Evolutionary conservation across 2,113 vertebrate species (phyloP).

Genomic region (Seriola aureovittata): DNA sequence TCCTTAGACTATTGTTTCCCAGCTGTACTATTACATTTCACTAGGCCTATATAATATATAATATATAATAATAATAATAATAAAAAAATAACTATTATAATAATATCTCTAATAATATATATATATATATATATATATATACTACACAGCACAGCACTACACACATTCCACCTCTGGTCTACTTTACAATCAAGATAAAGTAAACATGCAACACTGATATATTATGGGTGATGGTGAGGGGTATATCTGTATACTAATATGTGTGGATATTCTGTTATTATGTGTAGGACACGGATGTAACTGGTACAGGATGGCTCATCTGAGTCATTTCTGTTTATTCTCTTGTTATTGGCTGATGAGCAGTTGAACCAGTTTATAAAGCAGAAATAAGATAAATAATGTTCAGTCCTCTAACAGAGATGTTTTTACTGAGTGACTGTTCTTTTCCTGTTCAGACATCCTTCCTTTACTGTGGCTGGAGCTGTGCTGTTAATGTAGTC

Average conservation of each 20-base stretch:
- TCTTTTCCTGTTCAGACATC: background rate
- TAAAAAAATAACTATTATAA: no score
- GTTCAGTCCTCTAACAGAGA: background rate
- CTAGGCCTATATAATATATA: no score
- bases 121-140: no score
- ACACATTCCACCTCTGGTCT: background rate
- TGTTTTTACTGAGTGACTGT: conserved; percentile 2
- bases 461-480: background rate
- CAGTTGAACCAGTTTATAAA: background rate
- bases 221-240: background rate
- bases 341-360: background rate
- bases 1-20: no score
- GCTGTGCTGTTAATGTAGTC: background rate
- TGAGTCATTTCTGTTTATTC: background rate
- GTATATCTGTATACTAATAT: no score
- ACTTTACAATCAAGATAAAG: background rate
- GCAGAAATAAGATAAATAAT: background rate
- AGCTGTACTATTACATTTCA: no score
- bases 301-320: background rate
- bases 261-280: background rate
- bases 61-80: no score
- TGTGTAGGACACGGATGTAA: background rate
- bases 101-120: no score
- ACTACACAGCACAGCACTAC: no score
- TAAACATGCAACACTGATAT: background rate